Conservation (phyloP, 2,888 invertebrate species). For the Tupiocoris notatus region DNA sequence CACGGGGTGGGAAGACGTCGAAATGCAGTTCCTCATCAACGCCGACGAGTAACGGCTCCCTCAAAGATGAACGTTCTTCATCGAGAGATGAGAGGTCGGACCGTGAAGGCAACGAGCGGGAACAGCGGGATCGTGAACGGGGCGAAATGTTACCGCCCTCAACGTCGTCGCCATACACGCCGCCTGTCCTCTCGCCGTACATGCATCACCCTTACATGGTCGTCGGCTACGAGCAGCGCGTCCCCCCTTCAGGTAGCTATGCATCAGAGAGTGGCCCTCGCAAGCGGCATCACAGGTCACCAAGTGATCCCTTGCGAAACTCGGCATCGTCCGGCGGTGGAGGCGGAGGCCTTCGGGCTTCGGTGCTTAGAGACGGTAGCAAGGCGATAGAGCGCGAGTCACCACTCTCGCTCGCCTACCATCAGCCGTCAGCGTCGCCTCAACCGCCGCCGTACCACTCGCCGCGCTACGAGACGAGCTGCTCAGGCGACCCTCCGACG, state of each 20-base stretch:
- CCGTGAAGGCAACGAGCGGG: constrained; percentile 19
- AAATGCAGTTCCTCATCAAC: constrained; percentile 30
- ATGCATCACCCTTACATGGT: constrained; percentile 54
- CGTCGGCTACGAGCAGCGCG: constrained; percentile 55
- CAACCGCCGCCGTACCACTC: constrained; percentile 58
- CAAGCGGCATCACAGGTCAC: constrained; percentile 61
- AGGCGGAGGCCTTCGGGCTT: constrained; percentile 59
- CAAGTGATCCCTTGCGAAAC: constrained; percentile 55
- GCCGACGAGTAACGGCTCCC: constrained; percentile 40
- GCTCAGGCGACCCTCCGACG: constrained; percentile 55
- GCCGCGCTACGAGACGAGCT: constrained; percentile 54
- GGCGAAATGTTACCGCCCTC: constrained; percentile 53
- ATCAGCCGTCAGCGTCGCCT: constrained; percentile 48
- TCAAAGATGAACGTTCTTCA: constrained; percentile 38
- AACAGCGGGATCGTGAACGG: constrained; percentile 5
- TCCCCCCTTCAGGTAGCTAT: constrained; percentile 33
- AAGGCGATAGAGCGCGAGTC: constrained; percentile 50
- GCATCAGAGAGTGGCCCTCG: constrained; percentile 54
- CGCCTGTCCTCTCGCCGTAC: constrained; percentile 58
- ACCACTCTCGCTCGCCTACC: constrained; percentile 50
- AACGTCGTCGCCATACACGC: constrained; percentile 54
- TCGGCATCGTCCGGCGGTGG: constrained; percentile 57
- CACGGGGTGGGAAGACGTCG: constrained; percentile 42
- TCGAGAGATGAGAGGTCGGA: constrained; percentile 40
- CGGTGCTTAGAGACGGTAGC: constrained; percentile 66